Base-by-base conservation (phyloP, 2,888 invertebrate genomes). In the Phengaris alcon region DNA sequence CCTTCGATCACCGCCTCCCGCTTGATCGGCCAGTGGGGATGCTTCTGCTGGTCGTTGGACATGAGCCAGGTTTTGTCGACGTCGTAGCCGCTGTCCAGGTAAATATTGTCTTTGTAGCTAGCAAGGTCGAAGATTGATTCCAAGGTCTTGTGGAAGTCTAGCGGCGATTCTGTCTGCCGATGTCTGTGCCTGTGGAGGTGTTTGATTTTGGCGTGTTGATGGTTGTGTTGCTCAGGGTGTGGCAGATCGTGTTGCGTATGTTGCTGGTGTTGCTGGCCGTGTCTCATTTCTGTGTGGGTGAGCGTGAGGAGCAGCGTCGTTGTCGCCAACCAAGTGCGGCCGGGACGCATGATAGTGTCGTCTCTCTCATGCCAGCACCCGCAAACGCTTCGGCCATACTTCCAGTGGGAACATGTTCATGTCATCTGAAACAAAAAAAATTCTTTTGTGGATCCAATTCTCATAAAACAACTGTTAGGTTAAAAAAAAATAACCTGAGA, bases 1-100 rank as follows among this genome's bases (percentile, higher is more conserved):
- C 98, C 98, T 81, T 97, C 96, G 8, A 97, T 95, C n/a, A 96
- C 95, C 2, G 97, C 97, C 79, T 97, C 96, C 80, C 95, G 95
- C 85, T 97, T 97, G 52, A 96, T 95, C 0, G 97, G 97, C 97
- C 97, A 97, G 81, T 84, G 82, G 74, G 77, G 81, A 83, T 87
- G 84, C 83, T 82, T 80, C 44, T 81, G 52, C 35, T 90, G 90
- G 75, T 91, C 90, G 75, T 85, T 90, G 0, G 91, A 85, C 88
- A 90, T 90, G 80, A 1, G 84, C 79, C 2, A 79, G 75, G 73
- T 83, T 77, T 52, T 54, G 54, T 54, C 64, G 35, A 64, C 35
- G 57, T 84, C 84, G 57, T 83, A 75, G 76, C 85, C 84, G 73
- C 83, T 85, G 75, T 89, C 87, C 55, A 87, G 59, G 84, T 83